These are phyloP conservation scores for Triplophysa dalaica DNA, from an alignment of 2,113 vertebrate genomes.

Conservation along the genomic window DNA sequence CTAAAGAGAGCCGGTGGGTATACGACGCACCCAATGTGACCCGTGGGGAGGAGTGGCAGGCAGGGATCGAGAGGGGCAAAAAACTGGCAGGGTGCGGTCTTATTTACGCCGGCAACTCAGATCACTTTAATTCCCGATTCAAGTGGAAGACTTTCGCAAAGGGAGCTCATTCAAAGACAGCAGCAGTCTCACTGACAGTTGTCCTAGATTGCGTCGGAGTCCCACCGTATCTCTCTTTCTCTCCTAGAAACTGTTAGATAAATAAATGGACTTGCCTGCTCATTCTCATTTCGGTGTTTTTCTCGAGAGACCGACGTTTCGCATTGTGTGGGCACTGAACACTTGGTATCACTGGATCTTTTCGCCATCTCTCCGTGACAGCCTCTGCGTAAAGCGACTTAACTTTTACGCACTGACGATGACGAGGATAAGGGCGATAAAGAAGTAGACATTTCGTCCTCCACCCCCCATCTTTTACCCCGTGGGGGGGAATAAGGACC, in stretches of 20 bases:
- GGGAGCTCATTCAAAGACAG: constrained; percentile 63
- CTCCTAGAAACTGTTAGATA: constrained; percentile 80
- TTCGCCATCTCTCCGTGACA: constrained; percentile 44
- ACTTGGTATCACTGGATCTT: constrained; percentile 53
- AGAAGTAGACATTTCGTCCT: constrained; percentile 66
- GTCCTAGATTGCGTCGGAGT: constrained; percentile 68
- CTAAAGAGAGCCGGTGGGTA: constrained; percentile 54
- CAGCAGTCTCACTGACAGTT: constrained; percentile 67
- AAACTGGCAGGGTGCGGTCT: constrained; percentile 91
- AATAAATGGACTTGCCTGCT: constrained; percentile 85
- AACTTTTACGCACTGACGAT: constrained; percentile 71
- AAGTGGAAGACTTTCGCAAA: constrained; percentile 67
- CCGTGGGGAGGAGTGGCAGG: constrained; percentile 76
- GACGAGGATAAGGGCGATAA: constrained; percentile 70
- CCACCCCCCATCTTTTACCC: constrained; percentile 63
- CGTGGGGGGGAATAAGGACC: constrained; percentile 64
- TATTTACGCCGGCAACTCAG: constrained; percentile 80
- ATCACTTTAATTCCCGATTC: constrained; percentile 84
- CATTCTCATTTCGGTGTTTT: constrained; percentile 74
- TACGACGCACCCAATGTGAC: constrained; percentile 73
- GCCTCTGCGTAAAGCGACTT: constrained; percentile 48
- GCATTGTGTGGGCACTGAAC: constrained; percentile 67
- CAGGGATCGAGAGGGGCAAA: constrained; percentile 65
- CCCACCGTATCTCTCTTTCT: constrained; percentile 50
- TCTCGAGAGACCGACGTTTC: constrained; percentile 67